Percentiles rank a stretch among this genome's conserved stretches.
Evolutionary conservation across 2,113 vertebrate species (phyloP).

Genomic region (Salvelinus sp.): DNA sequence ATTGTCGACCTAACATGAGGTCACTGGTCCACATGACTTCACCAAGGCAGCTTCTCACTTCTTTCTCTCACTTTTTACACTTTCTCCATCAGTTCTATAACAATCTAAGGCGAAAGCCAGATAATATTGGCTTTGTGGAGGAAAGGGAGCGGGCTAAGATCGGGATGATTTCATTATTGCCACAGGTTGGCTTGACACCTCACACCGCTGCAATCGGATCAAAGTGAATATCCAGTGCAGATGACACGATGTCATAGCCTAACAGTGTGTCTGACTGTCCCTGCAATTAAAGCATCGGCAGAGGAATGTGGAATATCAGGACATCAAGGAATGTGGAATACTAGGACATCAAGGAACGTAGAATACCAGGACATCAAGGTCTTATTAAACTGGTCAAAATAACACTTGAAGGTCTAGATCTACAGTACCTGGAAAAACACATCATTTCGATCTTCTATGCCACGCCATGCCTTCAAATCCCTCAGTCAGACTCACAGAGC

Average conservation of each 20-base stretch:
- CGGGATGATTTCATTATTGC: constrained; percentile 36
- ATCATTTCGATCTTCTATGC: not conserved
- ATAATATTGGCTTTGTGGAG: constrained; percentile 29
- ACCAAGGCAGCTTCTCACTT: constrained; percentile 3
- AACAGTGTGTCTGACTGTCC: constrained; percentile 16
- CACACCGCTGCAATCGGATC: constrained; percentile 21
- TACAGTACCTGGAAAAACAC: not conserved
- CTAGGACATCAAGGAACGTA: not conserved
- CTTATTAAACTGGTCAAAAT: not conserved
- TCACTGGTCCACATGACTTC: too few species aligned
- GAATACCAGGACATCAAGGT: constrained; percentile 22
- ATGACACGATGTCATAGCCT: constrained; percentile 38
- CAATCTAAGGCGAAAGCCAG: constrained; percentile 32
- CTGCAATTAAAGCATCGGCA: constrained; percentile 31
- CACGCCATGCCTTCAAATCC: not conserved
- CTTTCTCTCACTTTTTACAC: not conserved
- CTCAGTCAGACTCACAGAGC: not conserved
- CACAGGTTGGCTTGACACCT: constrained; percentile 29
- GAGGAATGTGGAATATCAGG: not conserved
- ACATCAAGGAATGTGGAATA: not conserved
- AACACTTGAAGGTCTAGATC: not conserved
- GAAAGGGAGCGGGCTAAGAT: not conserved
- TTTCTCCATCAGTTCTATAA: constrained; percentile 7
- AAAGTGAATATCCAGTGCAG: constrained; percentile 36
- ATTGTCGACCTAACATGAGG: constrained; percentile 19